phyloP scores from a whole-genome alignment of 2,113 vertebrate species.

The Callionymus lyra region DNA sequence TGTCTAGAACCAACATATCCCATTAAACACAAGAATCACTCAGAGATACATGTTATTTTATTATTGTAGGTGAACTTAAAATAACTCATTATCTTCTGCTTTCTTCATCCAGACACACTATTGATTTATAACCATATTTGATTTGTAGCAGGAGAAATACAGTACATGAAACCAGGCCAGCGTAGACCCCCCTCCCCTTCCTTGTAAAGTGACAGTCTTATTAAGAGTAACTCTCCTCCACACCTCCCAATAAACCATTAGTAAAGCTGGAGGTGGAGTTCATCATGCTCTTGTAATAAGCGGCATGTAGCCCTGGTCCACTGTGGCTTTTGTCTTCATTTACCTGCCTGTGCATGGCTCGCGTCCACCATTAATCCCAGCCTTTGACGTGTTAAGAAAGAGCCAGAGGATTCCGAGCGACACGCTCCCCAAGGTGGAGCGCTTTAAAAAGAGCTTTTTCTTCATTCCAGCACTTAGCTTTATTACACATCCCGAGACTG shows the following conservation, averaged over 20 bases:
- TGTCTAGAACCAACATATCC: too few species aligned
- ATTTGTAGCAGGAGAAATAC: too few species aligned
- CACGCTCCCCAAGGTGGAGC: constrained; percentile 54
- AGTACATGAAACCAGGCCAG: too few species aligned
- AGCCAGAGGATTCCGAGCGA: constrained; percentile 47
- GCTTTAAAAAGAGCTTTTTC: constrained; percentile 65
- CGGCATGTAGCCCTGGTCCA: constrained; percentile 41
- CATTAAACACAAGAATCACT: too few species aligned
- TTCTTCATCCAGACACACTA: too few species aligned
- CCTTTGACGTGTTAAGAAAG: constrained; percentile 67
- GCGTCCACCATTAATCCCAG: constrained; percentile 61
- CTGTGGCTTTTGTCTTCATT: constrained; percentile 68
- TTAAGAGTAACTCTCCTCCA: constrained; percentile 63
- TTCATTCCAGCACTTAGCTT: constrained; percentile 73
- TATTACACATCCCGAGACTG: constrained; percentile 63
- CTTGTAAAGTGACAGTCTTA: constrained; percentile 58
- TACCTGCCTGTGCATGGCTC: constrained; percentile 64
- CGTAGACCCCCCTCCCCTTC: constrained; percentile 24
- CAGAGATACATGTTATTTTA: too few species aligned
- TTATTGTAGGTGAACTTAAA: too few species aligned
- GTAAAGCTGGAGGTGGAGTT: constrained; percentile 57
- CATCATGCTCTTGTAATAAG: constrained; percentile 62
- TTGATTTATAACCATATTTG: too few species aligned
- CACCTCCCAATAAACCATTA: constrained; percentile 61
- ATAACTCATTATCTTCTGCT: too few species aligned